Evolutionary conservation across 2,113 vertebrate species (phyloP), one percentile per base, ranked within the genome.

Genomic region (Erythrocercus mccallii): DNA sequence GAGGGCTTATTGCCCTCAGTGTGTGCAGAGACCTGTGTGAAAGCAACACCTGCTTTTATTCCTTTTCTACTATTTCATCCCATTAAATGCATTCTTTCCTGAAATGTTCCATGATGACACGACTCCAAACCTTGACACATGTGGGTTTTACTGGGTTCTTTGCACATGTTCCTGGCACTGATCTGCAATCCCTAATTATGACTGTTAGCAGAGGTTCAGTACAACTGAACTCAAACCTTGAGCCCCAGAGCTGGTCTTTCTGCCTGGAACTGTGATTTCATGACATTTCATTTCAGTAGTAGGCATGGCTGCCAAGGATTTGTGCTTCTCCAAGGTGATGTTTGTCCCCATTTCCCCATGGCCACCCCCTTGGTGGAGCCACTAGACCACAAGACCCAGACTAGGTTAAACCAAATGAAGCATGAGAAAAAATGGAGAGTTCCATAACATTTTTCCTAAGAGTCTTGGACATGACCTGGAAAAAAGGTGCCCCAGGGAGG

Each of bases 21-120:
- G 19, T 23, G 38, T 64, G 33, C 76, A 90, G 64, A 61, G 50
- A n/a, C 30, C 12, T 62, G 18, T 5, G 2, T 33, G 56, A 91
- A 77, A 80, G 42, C 35, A 76, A 28, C 78, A 94, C 86, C 86
- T 95, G 77, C 30, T 81, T 90, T 70, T 90, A 62, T 68, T 96
- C 60, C 30, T 81, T 77, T 60, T 58, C 88, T 92, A 17, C 44
- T 38, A 47, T 80, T 94, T 66, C 30, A 68, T 92, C 60, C 85
- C 76, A 76, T 71, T 68, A 62, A 70, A 48, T 60, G 60, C 48
- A 74, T 93, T 92, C 53, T 78, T 95, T 95, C 71, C 80, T 64
- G 79, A 92, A 87, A 38, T 18, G 23, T 51, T 87, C 37, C 38
- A 8, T 27, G 58, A 47, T 9, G 18, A 50, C 61, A 65, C 0